Conservation (phyloP, 2,113 vertebrate genomes). For the Amphilophus citrinellus region DNA sequence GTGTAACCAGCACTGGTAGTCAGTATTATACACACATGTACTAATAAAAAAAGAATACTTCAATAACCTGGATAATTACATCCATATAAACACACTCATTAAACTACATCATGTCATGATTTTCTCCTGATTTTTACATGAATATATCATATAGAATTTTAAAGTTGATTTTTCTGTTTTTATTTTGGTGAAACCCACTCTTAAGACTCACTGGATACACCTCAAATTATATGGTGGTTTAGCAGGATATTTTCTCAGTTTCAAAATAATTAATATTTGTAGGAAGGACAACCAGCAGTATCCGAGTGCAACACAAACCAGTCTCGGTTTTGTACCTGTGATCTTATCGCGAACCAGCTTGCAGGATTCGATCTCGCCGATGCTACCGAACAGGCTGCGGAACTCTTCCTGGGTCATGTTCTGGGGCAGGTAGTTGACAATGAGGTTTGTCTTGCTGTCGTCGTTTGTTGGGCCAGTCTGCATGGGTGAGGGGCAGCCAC, state of each 20-base stretch:
- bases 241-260: background rate
- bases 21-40: background rate
- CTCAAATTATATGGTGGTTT: background rate
- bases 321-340: constrained; percentile 86
- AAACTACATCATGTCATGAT: background rate
- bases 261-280: background rate
- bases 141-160: background rate
- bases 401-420: constrained; percentile 99
- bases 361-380: constrained; percentile 99
- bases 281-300: background rate
- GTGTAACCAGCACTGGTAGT: background rate
- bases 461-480: constrained; percentile 96
- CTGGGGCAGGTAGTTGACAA: constrained; percentile 99
- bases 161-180: too few species aligned
- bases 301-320: background rate
- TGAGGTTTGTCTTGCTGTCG: constrained; percentile 99
- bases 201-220: background rate
- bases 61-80: background rate
- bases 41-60: background rate
- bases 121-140: background rate
- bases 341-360: constrained; percentile 99
- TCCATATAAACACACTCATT: background rate
- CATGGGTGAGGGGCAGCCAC: constrained; percentile 99
- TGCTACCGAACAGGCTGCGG: constrained; percentile 99
- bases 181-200: background rate